phyloP scores from a whole-genome alignment of 2,113 vertebrate species.

The Lasiurus borealis region DNA sequence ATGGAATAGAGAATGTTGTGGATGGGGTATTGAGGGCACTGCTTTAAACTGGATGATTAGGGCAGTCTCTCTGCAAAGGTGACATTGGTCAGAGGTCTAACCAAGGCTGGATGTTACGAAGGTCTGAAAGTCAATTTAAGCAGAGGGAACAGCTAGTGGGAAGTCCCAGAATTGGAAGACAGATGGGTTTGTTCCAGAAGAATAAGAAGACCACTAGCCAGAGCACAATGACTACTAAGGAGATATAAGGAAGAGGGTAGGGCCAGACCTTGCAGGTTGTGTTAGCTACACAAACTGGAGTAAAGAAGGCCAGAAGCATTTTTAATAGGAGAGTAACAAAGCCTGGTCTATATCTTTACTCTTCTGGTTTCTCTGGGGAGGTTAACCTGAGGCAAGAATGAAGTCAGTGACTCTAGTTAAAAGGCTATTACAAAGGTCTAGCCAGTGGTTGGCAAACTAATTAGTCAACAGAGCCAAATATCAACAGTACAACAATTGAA shows the following conservation, averaged over 20 bases:
- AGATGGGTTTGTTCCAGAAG: neutral
- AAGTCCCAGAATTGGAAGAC: neutral
- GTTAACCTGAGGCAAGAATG: neutral
- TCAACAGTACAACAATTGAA: too few relatives aligned
- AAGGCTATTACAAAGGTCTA: neutral
- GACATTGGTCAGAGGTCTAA: neutral
- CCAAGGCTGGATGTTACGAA: neutral
- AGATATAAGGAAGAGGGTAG: neutral
- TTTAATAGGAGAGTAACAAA: neutral
- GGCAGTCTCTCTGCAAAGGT: neutral
- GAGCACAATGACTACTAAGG: neutral
- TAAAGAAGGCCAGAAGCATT: neutral
- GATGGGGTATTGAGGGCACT: accelerated
- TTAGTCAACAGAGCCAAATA: too few relatives aligned
- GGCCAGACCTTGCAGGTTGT: neutral
- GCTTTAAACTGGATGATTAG: neutral
- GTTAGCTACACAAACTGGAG: too few relatives aligned
- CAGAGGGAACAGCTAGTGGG: neutral
- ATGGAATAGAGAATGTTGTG: neutral
- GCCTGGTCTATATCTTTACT: neutral
- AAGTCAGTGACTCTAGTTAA: neutral
- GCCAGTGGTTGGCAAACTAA: too few relatives aligned
- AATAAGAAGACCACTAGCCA: neutral
- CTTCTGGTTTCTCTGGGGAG: neutral
- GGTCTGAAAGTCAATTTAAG: neutral